These are phyloP conservation scores for Dasysyrphus tricinctus DNA, from an alignment of 2,888 invertebrate genomes.

Conservation along the genomic window DNA sequence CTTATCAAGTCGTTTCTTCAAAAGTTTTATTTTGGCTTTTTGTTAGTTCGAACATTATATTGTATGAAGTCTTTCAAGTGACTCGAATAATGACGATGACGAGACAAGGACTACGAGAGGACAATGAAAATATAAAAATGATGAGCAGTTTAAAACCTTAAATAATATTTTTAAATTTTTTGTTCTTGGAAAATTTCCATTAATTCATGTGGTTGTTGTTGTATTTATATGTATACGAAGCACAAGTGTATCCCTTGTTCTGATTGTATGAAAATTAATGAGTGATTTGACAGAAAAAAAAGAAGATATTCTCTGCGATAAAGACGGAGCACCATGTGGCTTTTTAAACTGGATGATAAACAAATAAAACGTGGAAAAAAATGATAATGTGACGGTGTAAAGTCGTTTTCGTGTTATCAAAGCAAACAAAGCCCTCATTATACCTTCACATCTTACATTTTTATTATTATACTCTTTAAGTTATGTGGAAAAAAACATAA, in stretches of 20 bases:
- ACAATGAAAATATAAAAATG: slow-evolving; percentile 1
- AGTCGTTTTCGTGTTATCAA: background rate
- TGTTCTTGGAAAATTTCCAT: background rate
- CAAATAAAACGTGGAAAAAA: background rate
- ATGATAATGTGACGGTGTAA: background rate
- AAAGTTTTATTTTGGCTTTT: slow-evolving; percentile 42
- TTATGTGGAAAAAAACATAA: background rate
- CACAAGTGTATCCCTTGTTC: background rate
- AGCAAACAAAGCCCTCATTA: background rate
- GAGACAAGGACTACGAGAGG: background rate
- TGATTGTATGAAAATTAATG: slow-evolving; percentile 57
- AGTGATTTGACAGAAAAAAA: slow-evolving; percentile 35
- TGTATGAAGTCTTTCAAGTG: background rate
- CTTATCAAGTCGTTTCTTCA: slow-evolving; percentile 5
- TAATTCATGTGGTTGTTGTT: background rate
- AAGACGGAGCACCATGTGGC: background rate
- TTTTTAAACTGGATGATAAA: background rate
- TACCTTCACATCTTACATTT: background rate
- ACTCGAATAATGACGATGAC: too few species aligned
- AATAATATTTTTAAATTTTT: background rate
- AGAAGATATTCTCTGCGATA: slow-evolving; percentile 4
- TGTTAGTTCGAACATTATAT: slow-evolving; percentile 48
- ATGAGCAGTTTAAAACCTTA: background rate
- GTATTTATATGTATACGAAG: too few species aligned
- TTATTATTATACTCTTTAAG: background rate